Evolutionary conservation across 1,140 invertebrate genomes (phyloP), one percentile per base, ranked within the genome.

Genomic region (Heliconius hermathena): DNA sequence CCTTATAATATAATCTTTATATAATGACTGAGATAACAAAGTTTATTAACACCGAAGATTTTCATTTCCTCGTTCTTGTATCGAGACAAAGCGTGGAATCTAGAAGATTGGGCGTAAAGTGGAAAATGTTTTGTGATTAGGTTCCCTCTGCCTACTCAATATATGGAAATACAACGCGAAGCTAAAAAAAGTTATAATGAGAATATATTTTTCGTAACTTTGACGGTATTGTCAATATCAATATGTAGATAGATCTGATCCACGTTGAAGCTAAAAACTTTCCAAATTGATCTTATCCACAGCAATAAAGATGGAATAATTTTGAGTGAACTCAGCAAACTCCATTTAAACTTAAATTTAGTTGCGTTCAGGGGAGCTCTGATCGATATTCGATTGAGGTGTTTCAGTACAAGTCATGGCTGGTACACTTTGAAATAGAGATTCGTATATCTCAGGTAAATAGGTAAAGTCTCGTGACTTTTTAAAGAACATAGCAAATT

Each of bases 261-360:
- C 66, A 72, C 36, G 76, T 79, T 70, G 71, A 80, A 82, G 74
- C 81, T 81, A 81, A 82, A 84, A 84, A 84, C 76, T 84, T 83
- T 82, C 46, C 13, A 66, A 74, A 76, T 78, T 74, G 76, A 78
- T 82, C 71, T 77, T 72, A 84, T 78, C 76, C 73, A 73, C 29
- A 33, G 77, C 57, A 46, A 82, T 82, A 84, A 81, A 81, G 76
- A 78, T 78, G 72, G 76, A 52, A 78, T 78, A 78, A 74, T 81
- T 81, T 71, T 74, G 29, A 75, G 71, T 54, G 8, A 75, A 81
- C 41, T 72, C 33, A 33, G 71, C 26, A 57, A 81, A 81, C 76
- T 81, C 76, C 72, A 81, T 81, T 81, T 81, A 57, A 81, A 81
- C 11, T 81, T 81, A 71, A 81, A 81, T 74, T 74, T 73, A 66